Conservation (phyloP, 2,113 vertebrate species). For the Patagioenas fasciata region DNA sequence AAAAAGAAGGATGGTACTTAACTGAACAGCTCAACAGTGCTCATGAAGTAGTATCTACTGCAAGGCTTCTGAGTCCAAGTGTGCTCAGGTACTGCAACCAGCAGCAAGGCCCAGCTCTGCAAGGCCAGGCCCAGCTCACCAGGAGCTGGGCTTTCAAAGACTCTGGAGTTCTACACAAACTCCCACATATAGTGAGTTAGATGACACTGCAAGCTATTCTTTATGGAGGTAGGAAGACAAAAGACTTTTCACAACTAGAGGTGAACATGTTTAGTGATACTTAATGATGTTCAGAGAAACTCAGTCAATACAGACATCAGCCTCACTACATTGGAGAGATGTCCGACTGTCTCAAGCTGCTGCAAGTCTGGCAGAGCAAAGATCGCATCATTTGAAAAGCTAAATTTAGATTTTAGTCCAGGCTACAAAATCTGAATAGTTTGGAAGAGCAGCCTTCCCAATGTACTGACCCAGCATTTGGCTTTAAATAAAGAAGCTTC, state of each 20-base stretch:
- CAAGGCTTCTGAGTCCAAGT: not conserved
- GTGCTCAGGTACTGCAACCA: not conserved
- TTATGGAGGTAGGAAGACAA: rapidly evolving
- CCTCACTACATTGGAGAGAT: not conserved
- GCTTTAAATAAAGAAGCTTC: not conserved
- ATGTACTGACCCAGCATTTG: not conserved
- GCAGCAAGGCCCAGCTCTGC: not conserved
- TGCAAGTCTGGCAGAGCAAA: not conserved
- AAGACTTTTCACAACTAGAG: not conserved
- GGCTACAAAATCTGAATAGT: not conserved
- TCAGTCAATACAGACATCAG: not conserved
- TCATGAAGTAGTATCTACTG: not conserved
- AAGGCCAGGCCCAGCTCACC: not conserved
- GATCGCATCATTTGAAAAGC: not conserved
- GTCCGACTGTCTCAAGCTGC: not conserved
- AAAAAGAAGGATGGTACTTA: not conserved
- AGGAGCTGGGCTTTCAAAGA: not conserved
- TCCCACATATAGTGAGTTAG: rapidly evolving
- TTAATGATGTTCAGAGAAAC: not conserved
- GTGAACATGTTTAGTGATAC: not conserved
- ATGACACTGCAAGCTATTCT: not conserved
- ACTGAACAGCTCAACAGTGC: not conserved
- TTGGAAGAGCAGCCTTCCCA: not conserved
- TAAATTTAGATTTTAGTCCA: not conserved
- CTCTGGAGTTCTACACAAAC: not conserved